Evolutionary conservation across 2,113 vertebrate genomes (phyloP), one percentile per base, ranked within the genome.

Genomic region (Heterotilapia buettikoferi): DNA sequence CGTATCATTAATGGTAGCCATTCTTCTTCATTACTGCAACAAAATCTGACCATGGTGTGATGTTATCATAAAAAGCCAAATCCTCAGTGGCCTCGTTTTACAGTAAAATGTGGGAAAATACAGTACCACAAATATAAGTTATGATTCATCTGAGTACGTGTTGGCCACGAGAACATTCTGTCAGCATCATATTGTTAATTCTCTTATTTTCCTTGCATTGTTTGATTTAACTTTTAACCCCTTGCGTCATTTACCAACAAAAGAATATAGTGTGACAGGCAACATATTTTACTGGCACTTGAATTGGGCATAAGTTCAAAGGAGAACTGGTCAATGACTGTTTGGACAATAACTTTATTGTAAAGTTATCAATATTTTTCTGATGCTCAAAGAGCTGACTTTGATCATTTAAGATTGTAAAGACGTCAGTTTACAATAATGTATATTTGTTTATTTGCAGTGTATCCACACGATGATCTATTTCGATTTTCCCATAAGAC

Each of bases 221-320:
- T 92, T 88, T 90, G 6, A 79, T 6, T 9, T 85, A 92, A 84
- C 89, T 92, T 93, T 93, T 94, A 82, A 94, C 91, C 88, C 84
- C n/a, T 76, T 9, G n/a, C 59, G 16, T 89, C 87, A 91, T 88
- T 90, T 88, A 54, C 59, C 26, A 82, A 9, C 54, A 84, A 90
- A 57, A 21, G 43, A 61, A 56, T 92, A 80, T 88, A 45, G 31
- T 68, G 31, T 56, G 19, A 80, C 18, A 43, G 24, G 16, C n/a
- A 71, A 21, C 5, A 54, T 5, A 14, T 29, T 84, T 82, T 53
- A 80, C 43, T 66, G 13, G 7, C 29, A 82, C 56, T 7, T 29
- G 16, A 56, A 81, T 50, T 50, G 18, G 18, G 26, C 18, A 50
- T n/a, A 50, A 2, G 4, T 78, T 78, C 43, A 50, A 78, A 78